phyloP scores from a whole-genome alignment of 2,113 vertebrate species.

The Hippocampus abdominalis region DNA sequence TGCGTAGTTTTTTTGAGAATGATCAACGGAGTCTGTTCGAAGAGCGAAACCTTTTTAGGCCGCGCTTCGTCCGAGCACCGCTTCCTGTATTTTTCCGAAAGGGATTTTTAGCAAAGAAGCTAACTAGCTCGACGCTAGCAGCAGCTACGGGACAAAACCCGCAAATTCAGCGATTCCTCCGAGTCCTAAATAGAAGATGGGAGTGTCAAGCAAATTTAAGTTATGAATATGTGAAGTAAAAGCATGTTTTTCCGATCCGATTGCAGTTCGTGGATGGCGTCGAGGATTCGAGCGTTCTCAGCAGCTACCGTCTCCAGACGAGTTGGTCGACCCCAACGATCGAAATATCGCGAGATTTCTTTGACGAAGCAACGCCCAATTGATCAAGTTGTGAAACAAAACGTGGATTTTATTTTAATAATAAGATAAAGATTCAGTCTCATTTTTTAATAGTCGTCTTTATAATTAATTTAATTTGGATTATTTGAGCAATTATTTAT shows the following conservation, averaged over 20 bases:
- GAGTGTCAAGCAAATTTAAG: neutral
- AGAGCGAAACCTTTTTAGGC: conserved; percentile 33
- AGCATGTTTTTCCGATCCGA: neutral
- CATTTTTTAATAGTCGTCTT: no score
- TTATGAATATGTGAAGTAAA: neutral
- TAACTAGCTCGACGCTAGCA: conserved; percentile 47
- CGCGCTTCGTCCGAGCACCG: conserved; percentile 25
- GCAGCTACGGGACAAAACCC: neutral
- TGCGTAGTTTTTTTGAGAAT: neutral
- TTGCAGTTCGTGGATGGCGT: neutral
- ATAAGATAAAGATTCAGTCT: neutral
- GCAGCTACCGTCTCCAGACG: neutral
- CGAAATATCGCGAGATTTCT: neutral
- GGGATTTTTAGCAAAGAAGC: conserved; percentile 8
- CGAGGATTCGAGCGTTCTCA: neutral
- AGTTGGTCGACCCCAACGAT: neutral
- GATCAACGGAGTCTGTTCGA: neutral
- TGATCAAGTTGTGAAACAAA: no score
- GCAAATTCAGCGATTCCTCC: conserved; percentile 1
- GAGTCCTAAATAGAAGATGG: neutral
- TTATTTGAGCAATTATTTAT: no score
- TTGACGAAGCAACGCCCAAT: no score
- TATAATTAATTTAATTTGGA: no score
- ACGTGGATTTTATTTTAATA: no score
- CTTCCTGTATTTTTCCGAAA: conserved; percentile 53